Conservation (phyloP, 1,140 invertebrate genomes). For the Parapsyche elsis region DNA sequence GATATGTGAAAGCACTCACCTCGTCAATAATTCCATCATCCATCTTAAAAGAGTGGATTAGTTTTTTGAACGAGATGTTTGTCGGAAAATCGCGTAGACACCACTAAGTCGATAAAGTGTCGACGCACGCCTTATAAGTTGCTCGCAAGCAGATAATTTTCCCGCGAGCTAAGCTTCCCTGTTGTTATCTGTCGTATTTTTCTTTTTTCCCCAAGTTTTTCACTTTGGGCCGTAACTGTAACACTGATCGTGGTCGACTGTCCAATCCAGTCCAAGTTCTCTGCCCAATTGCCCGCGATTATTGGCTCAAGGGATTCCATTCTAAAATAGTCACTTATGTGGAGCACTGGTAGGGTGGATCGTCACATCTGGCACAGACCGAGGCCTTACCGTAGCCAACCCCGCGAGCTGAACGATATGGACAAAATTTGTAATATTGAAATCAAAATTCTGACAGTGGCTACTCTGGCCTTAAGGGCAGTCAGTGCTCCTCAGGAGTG, state of each 20-base stretch:
- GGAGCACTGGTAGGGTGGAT: conserved; percentile 13
- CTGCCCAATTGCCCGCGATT: neutral
- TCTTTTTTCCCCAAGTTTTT: neutral
- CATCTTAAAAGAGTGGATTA: neutral
- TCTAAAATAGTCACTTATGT: conserved; percentile 16
- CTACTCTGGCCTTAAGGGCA: too few species aligned
- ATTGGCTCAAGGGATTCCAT: conserved; percentile 23
- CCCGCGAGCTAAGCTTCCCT: neutral
- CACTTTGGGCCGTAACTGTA: neutral
- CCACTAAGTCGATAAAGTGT: neutral
- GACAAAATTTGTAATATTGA: too few species aligned
- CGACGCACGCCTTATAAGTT: conserved; percentile 1
- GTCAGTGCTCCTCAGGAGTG: too few species aligned
- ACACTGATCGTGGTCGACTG: conserved; percentile 1
- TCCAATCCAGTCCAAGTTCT: neutral
- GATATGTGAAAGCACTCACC: neutral
- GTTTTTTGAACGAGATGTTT: neutral
- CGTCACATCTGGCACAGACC: neutral
- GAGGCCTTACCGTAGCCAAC: conserved; percentile 40
- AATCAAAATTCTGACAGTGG: too few species aligned
- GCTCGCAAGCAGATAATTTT: conserved; percentile 1
- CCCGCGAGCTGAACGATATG: neutral
- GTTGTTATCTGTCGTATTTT: neutral
- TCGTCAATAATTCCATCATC: neutral
- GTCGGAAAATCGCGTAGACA: neutral